Conservation (phyloP, 2,113 vertebrate species). For the Cynoglossus semilaevis region DNA sequence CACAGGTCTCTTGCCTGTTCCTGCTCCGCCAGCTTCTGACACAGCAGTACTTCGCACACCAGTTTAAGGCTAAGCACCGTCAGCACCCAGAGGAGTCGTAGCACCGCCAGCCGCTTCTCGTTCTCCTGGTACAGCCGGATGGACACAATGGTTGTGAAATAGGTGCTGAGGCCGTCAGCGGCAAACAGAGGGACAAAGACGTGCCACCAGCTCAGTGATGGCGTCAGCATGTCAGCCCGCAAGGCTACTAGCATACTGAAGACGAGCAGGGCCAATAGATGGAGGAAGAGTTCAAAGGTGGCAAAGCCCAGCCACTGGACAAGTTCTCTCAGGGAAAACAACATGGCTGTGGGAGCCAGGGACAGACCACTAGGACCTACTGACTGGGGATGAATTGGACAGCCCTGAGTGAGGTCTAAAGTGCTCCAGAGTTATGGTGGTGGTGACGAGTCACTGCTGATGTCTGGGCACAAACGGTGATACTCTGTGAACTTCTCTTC, state of each 20-base stretch:
- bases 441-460: not conserved
- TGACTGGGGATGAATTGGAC: constrained; percentile 25
- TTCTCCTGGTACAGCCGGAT: constrained; percentile 97
- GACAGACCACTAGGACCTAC: constrained; percentile 26
- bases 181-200: constrained; percentile 93
- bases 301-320: constrained; percentile 98
- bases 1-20: constrained; percentile 85
- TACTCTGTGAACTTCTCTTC: constrained; percentile 8
- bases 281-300: constrained; percentile 92
- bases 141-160: constrained; percentile 96
- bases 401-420: constrained; percentile 17
- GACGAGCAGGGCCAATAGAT: constrained; percentile 82
- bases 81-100: constrained; percentile 95
- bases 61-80: constrained; percentile 97
- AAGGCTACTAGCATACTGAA: constrained; percentile 91
- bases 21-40: constrained; percentile 92
- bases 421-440: constrained; percentile 23
- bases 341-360: constrained; percentile 70
- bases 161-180: constrained; percentile 94
- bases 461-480: not conserved
- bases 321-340: constrained; percentile 93
- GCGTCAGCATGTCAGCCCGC: constrained; percentile 78
- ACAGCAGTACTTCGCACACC: constrained; percentile 95
- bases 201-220: constrained; percentile 87
- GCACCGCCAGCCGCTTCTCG: constrained; percentile 91